Evolutionary conservation across 1,140 invertebrate species (phyloP).

Genomic region (Cyphomyrmex costatus): DNA sequence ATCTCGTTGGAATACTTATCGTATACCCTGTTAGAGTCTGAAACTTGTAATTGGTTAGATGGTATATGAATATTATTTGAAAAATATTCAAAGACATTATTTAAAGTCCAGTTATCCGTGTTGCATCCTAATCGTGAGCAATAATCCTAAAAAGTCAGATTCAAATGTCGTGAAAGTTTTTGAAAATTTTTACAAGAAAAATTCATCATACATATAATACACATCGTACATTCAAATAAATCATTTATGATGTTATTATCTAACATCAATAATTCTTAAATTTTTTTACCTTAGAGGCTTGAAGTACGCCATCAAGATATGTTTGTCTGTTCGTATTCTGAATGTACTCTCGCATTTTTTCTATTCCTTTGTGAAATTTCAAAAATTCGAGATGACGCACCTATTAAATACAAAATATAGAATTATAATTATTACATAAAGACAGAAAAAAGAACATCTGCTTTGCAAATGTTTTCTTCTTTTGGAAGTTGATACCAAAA

Average conservation of each 20-base stretch:
- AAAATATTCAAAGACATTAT: constrained; percentile 75
- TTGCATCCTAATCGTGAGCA: constrained; percentile 73
- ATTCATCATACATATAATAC: not conserved
- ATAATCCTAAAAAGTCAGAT: constrained; percentile 78
- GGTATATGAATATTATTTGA: constrained; percentile 39
- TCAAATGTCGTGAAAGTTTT: constrained; percentile 40
- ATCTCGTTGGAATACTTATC: constrained; percentile 78
- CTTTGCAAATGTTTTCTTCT: not conserved
- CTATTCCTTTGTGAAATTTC: constrained; percentile 73
- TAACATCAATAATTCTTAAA: not conserved
- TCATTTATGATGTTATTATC: constrained; percentile 5
- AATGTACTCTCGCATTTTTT: constrained; percentile 73
- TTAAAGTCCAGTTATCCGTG: constrained; percentile 77
- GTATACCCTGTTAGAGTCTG: constrained; percentile 64
- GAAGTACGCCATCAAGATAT: constrained; percentile 76
- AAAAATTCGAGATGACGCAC: constrained; percentile 73
- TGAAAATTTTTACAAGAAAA: constrained; percentile 25
- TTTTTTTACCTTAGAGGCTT: constrained; percentile 76
- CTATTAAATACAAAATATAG: constrained; percentile 58
- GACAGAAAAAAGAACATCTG: constrained; percentile 1
- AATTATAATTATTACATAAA: constrained; percentile 49
- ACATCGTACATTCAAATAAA: constrained; percentile 17
- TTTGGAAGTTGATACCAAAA: not conserved
- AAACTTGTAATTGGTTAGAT: constrained; percentile 58
- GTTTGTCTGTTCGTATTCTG: constrained; percentile 68